Conservation (phyloP, 2,113 vertebrate genomes). For the Pseudolaguvia tuberculata region DNA sequence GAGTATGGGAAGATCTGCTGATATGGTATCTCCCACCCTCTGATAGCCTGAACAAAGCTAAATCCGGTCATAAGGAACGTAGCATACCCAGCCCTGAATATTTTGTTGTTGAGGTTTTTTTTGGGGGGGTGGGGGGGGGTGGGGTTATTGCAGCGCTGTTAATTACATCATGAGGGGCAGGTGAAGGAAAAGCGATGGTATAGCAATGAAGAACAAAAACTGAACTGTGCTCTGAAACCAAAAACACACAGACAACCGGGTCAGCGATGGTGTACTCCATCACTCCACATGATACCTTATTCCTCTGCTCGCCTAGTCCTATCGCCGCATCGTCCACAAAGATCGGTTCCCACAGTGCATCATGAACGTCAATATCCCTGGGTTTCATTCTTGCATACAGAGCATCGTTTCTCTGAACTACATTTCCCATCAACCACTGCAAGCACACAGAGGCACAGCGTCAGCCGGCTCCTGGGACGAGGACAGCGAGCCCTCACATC, state of each 20-base stretch:
- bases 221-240: not conserved
- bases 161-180: not conserved
- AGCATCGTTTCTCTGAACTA: slow-evolving; percentile 72
- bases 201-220: slow-evolving; percentile 28
- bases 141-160: not conserved
- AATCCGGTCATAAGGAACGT: too few relatives aligned
- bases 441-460: slow-evolving; percentile 54
- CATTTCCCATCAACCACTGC: slow-evolving; percentile 75
- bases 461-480: slow-evolving; percentile 7
- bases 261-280: not conserved
- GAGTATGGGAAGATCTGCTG: too few relatives aligned
- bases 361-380: slow-evolving; percentile 71
- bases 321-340: slow-evolving; percentile 73
- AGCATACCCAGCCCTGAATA: too few relatives aligned
- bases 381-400: slow-evolving; percentile 76
- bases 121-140: too few relatives aligned
- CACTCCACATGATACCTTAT: slow-evolving; percentile 63
- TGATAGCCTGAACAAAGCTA: too few relatives aligned
- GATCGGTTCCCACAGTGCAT: slow-evolving; percentile 75
- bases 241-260: not conserved
- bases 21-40: too few relatives aligned
- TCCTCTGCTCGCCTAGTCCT: slow-evolving; percentile 71
- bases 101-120: not conserved
- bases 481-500: too few relatives aligned
- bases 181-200: slow-evolving; percentile 6